Evolutionary conservation across 2,888 invertebrate genomes (phyloP), one percentile per base, ranked within the genome.

Genomic region (Dascillus cervinus): DNA sequence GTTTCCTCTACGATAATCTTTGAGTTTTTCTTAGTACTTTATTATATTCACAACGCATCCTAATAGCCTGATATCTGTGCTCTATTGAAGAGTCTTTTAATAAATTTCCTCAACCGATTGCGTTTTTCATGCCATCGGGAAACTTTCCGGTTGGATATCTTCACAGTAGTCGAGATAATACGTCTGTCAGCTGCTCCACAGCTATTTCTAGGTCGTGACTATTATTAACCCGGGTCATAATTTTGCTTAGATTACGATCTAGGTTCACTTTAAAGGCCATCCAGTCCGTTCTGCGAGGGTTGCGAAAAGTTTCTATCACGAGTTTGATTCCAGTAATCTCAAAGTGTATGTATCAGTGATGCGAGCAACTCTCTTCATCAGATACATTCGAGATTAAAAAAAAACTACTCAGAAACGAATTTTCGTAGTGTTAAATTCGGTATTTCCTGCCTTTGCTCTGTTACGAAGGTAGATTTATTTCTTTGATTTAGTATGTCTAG

Each of bases 381-480:
- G 3, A 26, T 14, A 26, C 26, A 14, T 26, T 15, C 9, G 14
- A 26, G 3, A 14, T 26, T 26, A 9, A 14, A 26, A 26, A n/a
- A 12, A 13, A 13, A 15, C 11, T 26, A 15, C 14, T 26, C 6
- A 26, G 11, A 26, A 9, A 4, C 4, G 11, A 25, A 12, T 11
- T 22, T 11, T 6, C 22, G n/a, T n/a, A n/a, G n/a, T n/a, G n/a
- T n/a, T n/a, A n/a, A n/a, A n/a, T n/a, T n/a, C n/a, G n/a, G n/a
- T n/a, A n/a, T n/a, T n/a, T n/a, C 12, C 10, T 25, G 11, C 12
- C 24, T 12, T 24, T 13, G 24, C 3, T n/a, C 24, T 3, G 15
- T 26, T 3, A 26, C 9, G n/a, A 26, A 26, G 15, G 15, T 26
- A 14, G 26, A 4, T 8, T 24, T 24, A 6, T 3, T 12, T 12